A percentile compares a stretch with the other conserved stretches of the same genome.
Conservation (phyloP, 2,797 vertebrate genomes). For the Melanotaenia trifasciata region DNA sequence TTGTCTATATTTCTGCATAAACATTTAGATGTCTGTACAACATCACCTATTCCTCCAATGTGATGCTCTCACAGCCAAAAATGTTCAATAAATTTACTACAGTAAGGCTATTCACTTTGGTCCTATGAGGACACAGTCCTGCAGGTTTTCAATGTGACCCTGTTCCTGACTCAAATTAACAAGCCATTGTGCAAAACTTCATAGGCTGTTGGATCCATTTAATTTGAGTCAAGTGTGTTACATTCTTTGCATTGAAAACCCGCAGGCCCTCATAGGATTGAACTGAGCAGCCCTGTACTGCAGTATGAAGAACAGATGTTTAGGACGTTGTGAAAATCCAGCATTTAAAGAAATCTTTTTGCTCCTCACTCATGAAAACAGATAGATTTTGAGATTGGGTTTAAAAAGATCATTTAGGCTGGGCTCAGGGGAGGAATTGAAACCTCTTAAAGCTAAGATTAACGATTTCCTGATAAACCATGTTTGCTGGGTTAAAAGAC, state of each 20-base stretch:
- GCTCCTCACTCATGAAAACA: not conserved
- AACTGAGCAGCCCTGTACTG: no score
- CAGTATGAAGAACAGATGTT: constrained; percentile 1
- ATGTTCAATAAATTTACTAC: not conserved
- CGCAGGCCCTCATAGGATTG: no score
- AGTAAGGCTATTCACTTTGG: not conserved
- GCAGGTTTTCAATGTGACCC: no score
- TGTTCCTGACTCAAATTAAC: no score
- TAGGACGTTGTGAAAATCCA: not conserved
- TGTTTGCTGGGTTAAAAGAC: constrained; percentile 6
- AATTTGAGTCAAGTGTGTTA: no score
- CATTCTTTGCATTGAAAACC: no score
- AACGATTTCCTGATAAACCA: not conserved
- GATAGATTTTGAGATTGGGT: not conserved
- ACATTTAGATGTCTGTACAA: no score
- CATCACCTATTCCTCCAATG: no score
- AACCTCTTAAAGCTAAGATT: not conserved
- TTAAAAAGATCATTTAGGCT: not conserved
- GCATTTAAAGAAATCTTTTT: not conserved
- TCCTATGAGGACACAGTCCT: no score
- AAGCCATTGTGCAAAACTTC: no score
- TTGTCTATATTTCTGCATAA: no score
- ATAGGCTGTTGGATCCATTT: no score
- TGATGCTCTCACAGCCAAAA: not conserved
- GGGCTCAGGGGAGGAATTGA: not conserved